A percentile compares a stretch with the other conserved stretches of the same genome.
These are phyloP conservation scores for Percopsis omiscomaycus DNA, from an alignment of 2,797 vertebrate species.

Conservation along the genomic window DNA sequence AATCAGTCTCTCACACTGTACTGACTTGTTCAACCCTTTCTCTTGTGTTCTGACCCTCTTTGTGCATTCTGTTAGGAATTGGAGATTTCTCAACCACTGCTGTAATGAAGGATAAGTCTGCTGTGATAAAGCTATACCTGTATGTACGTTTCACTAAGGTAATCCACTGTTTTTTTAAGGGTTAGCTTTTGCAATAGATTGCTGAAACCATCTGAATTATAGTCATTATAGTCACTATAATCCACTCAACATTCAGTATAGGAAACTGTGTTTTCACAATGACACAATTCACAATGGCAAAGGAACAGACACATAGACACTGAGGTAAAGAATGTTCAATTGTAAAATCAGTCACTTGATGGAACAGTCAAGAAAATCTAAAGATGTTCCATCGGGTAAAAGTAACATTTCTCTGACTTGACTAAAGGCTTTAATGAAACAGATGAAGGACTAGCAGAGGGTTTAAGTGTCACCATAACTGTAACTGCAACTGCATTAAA, in stretches of 20 bases:
- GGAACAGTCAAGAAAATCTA: constrained; percentile 24
- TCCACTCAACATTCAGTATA: constrained; percentile 10
- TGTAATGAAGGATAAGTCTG: constrained; percentile 56
- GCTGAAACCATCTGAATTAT: constrained; percentile 17
- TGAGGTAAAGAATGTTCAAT: constrained; percentile 40
- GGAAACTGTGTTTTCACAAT: constrained; percentile 21
- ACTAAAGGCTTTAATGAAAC: constrained; percentile 1
- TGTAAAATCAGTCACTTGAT: constrained; percentile 63
- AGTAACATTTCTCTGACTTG: constrained; percentile 20
- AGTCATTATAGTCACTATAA: constrained; percentile 19
- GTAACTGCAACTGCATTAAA: constrained; percentile 30
- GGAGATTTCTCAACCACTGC: constrained; percentile 42
- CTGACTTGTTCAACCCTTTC: constrained; percentile 15
- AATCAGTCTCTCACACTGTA: constrained; percentile 7
- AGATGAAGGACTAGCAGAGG: neutral
- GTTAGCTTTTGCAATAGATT: constrained; percentile 27
- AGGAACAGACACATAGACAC: constrained; percentile 34
- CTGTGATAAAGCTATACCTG: constrained; percentile 4
- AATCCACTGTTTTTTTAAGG: constrained; percentile 16
- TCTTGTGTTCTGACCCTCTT: constrained; percentile 27
- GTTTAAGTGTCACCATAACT: neutral
- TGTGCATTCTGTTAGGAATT: constrained; percentile 46
- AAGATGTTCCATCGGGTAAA: constrained; percentile 17
- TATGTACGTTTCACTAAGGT: constrained; percentile 9
- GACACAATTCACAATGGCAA: constrained; percentile 42